Evolutionary conservation across 2,888 invertebrate genomes (phyloP).

Genomic region (Bursaphelenchus okinawaensis): DNA sequence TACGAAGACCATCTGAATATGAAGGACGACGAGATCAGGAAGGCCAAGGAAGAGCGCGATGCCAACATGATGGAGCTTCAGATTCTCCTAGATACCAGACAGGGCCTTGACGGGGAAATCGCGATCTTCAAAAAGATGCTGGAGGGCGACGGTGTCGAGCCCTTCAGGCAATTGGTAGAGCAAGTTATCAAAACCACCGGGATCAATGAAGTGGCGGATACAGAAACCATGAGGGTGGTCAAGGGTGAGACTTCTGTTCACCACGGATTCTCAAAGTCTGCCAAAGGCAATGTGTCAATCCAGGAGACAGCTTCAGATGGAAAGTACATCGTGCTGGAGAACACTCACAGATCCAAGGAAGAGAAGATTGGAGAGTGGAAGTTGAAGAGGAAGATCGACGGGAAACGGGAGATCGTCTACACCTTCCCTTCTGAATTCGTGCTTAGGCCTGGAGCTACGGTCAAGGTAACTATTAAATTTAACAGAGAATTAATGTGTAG

Average conservation of each 20-base stretch:
- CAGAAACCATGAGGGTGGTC: conserved; percentile 53
- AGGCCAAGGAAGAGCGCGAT: conserved; percentile 58
- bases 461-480: conserved; percentile 34
- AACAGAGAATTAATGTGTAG: not conserved
- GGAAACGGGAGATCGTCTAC: conserved; percentile 45
- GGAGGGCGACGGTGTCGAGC: conserved; percentile 63
- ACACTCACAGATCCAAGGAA: conserved; percentile 60
- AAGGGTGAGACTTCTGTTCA: conserved; percentile 61
- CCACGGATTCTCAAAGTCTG: conserved; percentile 62
- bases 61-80: conserved; percentile 60
- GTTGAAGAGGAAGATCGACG: conserved; percentile 53
- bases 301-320: conserved; percentile 61
- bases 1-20: conserved; percentile 60
- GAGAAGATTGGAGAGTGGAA: conserved; percentile 57
- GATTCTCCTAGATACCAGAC: conserved; percentile 62
- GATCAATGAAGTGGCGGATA: conserved; percentile 45
- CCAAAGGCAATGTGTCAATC: conserved; percentile 61
- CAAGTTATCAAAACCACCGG: conserved; percentile 56
- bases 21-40: conserved; percentile 56
- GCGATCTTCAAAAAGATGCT: conserved; percentile 64
- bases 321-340: conserved; percentile 62
- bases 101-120: conserved; percentile 63
- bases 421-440: conserved; percentile 46
- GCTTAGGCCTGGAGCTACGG: conserved; percentile 38
- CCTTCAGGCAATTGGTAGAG: conserved; percentile 57